A percentile compares a stretch with the other conserved stretches of the same genome.
These are phyloP conservation scores for Ylistrum balloti DNA, from an alignment of 1,140 invertebrate genomes.

Conservation along the genomic window DNA sequence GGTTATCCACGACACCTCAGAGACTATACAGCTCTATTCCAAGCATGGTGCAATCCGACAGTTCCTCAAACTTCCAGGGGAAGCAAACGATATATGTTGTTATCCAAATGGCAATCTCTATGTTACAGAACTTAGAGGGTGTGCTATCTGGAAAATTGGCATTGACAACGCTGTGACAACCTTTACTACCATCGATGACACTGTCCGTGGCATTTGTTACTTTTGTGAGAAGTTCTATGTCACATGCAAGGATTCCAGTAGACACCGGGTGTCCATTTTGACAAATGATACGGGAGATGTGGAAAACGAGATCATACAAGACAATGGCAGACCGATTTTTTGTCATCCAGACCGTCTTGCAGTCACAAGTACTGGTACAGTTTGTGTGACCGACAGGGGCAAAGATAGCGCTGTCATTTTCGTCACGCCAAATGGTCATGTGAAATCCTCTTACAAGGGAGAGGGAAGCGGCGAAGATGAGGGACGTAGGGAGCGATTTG, in stretches of 20 bases:
- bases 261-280: background rate
- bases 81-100: background rate
- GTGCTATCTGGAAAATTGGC: background rate
- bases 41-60: slow-evolving; percentile 23
- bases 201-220: background rate
- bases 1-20: background rate
- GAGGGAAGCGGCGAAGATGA: background rate
- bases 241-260: background rate
- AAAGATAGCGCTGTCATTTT: slow-evolving; percentile 18
- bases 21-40: background rate
- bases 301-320: background rate
- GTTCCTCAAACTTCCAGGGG: background rate
- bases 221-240: background rate
- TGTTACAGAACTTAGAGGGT: background rate
- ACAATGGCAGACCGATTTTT: background rate
- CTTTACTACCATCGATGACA: background rate
- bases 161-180: background rate
- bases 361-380: background rate
- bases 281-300: background rate
- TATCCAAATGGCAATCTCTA: background rate
- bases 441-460: background rate
- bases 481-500: background rate
- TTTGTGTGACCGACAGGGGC: slow-evolving; percentile 30
- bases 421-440: background rate
- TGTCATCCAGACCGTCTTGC: slow-evolving; percentile 9